Conservation (phyloP, 2,888 invertebrate species). For the Lasioglossum figueresi region DNA sequence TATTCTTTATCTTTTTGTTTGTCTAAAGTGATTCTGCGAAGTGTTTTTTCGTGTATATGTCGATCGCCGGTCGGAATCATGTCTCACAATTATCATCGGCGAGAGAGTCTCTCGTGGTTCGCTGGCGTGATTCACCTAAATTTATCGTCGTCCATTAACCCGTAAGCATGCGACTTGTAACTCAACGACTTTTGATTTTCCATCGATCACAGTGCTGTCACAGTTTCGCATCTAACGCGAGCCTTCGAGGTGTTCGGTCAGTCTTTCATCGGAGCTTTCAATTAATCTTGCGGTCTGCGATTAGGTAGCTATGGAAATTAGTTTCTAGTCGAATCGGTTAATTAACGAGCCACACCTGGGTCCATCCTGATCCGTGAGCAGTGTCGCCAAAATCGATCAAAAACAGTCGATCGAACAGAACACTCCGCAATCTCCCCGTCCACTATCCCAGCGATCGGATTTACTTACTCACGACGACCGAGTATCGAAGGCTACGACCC, state of each 20-base stretch:
- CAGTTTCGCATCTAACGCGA: constrained; percentile 21
- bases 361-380: neutral
- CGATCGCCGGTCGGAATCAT: neutral
- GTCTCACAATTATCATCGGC: neutral
- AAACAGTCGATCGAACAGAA: too few relatives aligned
- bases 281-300: neutral
- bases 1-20: too few relatives aligned
- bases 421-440: too few relatives aligned
- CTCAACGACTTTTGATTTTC: constrained; percentile 45
- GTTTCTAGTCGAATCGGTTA: neutral
- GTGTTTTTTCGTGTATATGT: neutral
- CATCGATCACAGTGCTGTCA: constrained; percentile 46
- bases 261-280: constrained; percentile 2
- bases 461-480: too few relatives aligned
- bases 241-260: neutral
- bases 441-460: too few relatives aligned
- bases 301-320: neutral
- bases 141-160: neutral
- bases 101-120: neutral
- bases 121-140: neutral
- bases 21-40: neutral
- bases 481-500: too few relatives aligned
- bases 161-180: neutral
- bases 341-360: neutral
- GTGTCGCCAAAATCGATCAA: too few relatives aligned